These are phyloP conservation scores for Drosophila recens DNA, from an alignment of 2,888 invertebrate species.

Conservation along the genomic window DNA sequence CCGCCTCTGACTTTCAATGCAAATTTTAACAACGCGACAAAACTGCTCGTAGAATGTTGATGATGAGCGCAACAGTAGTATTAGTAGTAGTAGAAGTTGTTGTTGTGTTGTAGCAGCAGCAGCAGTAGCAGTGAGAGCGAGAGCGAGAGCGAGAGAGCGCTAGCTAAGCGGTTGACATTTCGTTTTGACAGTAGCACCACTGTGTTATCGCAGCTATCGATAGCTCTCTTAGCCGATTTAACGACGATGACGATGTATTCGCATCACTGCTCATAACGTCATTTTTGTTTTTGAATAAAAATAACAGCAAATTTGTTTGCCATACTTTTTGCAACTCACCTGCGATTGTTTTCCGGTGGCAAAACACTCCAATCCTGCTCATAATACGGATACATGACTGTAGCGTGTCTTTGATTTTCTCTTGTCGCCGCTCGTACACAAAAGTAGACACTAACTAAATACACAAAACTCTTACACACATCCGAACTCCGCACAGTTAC, in stretches of 20 bases:
- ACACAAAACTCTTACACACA: conserved; percentile 45
- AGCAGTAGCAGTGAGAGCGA: conserved; percentile 53
- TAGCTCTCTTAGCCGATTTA: conserved; percentile 27
- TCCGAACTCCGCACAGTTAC: conserved; percentile 32
- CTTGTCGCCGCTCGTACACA: conserved; percentile 19
- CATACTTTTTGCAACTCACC: conserved; percentile 86
- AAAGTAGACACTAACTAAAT: conserved; percentile 43
- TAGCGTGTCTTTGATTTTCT: conserved; percentile 9
- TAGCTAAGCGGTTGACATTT: conserved; percentile 54
- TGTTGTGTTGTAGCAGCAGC: conserved; percentile 41
- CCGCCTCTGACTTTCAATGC: conserved; percentile 57
- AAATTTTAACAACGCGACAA: conserved; percentile 76
- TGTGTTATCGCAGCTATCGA: conserved; percentile 53
- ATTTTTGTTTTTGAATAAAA: conserved; percentile 28
- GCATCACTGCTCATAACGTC: conserved; percentile 29
- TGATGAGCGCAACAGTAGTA: conserved; percentile 69
- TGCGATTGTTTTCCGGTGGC: conserved; percentile 93
- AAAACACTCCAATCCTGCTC: conserved; percentile 94
- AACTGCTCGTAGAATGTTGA: conserved; percentile 72
- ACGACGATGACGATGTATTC: conserved; percentile 17
- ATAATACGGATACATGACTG: conserved; percentile 86
- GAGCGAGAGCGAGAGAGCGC: conserved; percentile 68
- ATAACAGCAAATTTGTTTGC: not conserved
- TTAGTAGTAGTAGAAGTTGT: conserved; percentile 57
- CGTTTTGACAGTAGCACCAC: conserved; percentile 47